Percentiles rank a stretch among this genome's conserved stretches.
Evolutionary conservation across 2,888 invertebrate species (phyloP).

Genomic region (Hyalella azteca): DNA sequence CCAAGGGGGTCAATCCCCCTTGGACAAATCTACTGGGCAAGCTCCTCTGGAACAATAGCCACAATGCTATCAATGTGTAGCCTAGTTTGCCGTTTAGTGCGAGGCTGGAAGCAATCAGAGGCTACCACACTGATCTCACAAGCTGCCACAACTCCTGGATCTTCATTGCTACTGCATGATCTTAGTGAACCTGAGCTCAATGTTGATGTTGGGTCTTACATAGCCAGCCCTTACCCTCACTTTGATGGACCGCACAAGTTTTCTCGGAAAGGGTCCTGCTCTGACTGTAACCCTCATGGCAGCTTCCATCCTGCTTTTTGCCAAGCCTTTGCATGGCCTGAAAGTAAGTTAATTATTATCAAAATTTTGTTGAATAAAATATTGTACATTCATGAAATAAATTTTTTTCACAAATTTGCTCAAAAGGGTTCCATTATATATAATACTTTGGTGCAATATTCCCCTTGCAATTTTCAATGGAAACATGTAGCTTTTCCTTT

Average conservation of each 20-base stretch:
- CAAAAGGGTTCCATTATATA: no score
- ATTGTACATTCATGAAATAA: no score
- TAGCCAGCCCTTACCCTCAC: conserved; percentile 15
- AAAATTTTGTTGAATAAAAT: no score
- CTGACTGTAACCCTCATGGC: not conserved
- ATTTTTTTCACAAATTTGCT: no score
- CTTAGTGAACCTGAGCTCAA: conserved; percentile 20
- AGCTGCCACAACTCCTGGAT: conserved; percentile 45
- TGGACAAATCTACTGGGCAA: no score
- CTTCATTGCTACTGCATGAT: conserved; percentile 49
- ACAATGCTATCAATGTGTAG: conserved; percentile 56
- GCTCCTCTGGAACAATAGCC: no score
- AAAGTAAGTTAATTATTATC: not conserved
- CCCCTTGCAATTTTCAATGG: no score
- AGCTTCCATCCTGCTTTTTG: conserved; percentile 22
- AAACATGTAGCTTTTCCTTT: no score
- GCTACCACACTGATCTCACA: conserved; percentile 52
- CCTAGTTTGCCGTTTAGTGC: conserved; percentile 51
- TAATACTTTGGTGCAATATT: no score
- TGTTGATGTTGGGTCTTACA: conserved; percentile 20
- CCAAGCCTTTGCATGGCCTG: conserved; percentile 23
- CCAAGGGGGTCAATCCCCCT: no score
- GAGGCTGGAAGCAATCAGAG: conserved; percentile 55
- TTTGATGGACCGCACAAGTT: conserved; percentile 14
- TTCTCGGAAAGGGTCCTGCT: not conserved